Evolutionary conservation across 2,797 vertebrate species (phyloP).

Genomic region (Scomberomorus guttatus): DNA sequence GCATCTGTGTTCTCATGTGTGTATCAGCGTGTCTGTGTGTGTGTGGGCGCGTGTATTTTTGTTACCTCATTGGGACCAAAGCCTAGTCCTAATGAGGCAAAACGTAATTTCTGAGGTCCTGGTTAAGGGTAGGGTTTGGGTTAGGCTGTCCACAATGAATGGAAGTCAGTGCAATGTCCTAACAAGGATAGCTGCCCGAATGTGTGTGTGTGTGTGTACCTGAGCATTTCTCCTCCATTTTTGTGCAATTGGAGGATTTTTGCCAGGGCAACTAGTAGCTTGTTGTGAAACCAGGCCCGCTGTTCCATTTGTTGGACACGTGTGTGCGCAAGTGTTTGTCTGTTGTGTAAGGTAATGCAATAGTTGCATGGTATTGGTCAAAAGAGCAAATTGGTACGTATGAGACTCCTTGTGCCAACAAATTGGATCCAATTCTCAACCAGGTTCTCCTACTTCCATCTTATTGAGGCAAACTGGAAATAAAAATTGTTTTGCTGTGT

Average conservation of each 20-base stretch:
- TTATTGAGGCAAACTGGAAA: not conserved
- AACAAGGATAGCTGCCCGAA: no score
- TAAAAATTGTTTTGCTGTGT: not conserved
- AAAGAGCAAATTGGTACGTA: not conserved
- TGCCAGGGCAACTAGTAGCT: conserved; percentile 44
- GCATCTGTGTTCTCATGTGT: conserved; percentile 52
- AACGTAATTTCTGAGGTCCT: no score
- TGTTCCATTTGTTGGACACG: conserved; percentile 43
- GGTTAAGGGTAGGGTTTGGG: no score
- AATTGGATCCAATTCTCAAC: not conserved
- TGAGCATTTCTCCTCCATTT: conserved; percentile 42
- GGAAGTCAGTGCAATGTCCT: no score
- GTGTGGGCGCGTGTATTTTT: conserved; percentile 8
- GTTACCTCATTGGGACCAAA: no score
- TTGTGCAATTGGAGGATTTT: conserved; percentile 55
- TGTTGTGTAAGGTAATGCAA: conserved; percentile 26
- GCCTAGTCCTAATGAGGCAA: no score
- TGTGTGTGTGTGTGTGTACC: conserved; percentile 30
- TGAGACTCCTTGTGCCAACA: not conserved
- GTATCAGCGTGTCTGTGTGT: conserved; percentile 8
- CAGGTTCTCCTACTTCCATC: not conserved
- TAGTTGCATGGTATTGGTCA: not conserved
- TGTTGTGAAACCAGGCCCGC: conserved; percentile 56
- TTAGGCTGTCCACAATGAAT: no score
- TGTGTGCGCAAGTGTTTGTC: conserved; percentile 9